Conservation (phyloP, 2,797 vertebrate species). For the Myripristis murdjan region DNA sequence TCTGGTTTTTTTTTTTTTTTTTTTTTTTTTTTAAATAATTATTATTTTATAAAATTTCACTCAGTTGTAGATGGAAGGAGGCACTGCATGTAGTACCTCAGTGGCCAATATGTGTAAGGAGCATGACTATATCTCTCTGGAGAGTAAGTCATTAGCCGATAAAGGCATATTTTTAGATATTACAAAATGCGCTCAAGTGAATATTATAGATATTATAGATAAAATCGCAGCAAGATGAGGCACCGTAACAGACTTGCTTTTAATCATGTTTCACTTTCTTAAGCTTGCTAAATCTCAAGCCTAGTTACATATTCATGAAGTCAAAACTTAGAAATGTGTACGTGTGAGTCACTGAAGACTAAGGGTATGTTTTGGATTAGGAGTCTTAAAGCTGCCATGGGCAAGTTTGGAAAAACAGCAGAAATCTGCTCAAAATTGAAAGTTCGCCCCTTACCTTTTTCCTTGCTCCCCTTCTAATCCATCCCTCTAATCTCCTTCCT, state of each 20-base stretch:
- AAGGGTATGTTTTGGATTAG: slow-evolving; percentile 57
- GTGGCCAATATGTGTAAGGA: slow-evolving; percentile 45
- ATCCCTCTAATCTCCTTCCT: neutral
- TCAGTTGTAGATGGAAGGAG: slow-evolving; percentile 44
- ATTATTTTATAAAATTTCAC: slow-evolving; percentile 7
- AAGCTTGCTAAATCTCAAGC: slow-evolving; percentile 58
- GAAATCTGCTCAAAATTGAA: slow-evolving; percentile 41
- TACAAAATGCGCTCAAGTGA: slow-evolving; percentile 36
- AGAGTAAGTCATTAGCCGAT: slow-evolving; percentile 11
- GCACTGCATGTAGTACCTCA: neutral
- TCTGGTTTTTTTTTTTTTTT: slow-evolving; percentile 41
- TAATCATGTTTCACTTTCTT: slow-evolving; percentile 68
- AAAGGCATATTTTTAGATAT: slow-evolving; percentile 45
- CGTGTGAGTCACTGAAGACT: slow-evolving; percentile 52
- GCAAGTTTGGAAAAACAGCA: slow-evolving; percentile 60
- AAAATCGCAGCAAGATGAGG: slow-evolving; percentile 47
- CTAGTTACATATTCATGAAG: slow-evolving; percentile 66
- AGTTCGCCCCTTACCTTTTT: slow-evolving; percentile 16
- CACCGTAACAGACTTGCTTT: slow-evolving; percentile 54
- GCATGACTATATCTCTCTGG: slow-evolving; percentile 32
- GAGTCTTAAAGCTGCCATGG: slow-evolving; percentile 45
- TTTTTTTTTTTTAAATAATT: neutral
- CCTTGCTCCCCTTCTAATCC: neutral
- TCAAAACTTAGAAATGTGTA: slow-evolving; percentile 41
- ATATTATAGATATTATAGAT: slow-evolving; percentile 57